These are phyloP conservation scores for Teleopsis dalmanni DNA, from an alignment of 1,140 invertebrate species.

Conservation along the genomic window DNA sequence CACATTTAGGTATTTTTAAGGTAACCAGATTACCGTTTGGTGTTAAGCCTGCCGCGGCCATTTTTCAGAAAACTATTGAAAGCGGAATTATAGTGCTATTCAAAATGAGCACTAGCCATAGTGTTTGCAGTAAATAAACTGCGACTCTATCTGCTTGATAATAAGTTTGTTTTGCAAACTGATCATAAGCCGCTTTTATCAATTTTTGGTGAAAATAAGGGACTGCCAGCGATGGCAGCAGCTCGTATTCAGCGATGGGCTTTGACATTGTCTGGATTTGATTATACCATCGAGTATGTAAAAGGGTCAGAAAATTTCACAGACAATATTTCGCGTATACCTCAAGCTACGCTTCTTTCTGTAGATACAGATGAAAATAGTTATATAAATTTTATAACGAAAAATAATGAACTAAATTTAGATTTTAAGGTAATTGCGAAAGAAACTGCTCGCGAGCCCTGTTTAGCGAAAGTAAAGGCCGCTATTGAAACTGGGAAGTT, in stretches of 20 bases:
- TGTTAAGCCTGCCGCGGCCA: too few relatives aligned
- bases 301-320: slow-evolving; percentile 5
- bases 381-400: slow-evolving; percentile 1
- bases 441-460: background rate
- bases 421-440: background rate
- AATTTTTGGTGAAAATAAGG: slow-evolving; percentile 28
- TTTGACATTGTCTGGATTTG: slow-evolving; percentile 17
- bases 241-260: slow-evolving; percentile 29
- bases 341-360: background rate
- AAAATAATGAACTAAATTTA: background rate
- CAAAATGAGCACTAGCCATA: slow-evolving; percentile 19
- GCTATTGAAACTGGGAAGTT: background rate
- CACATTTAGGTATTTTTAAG: too few relatives aligned
- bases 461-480: background rate
- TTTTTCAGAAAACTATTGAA: too few relatives aligned
- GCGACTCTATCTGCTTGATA: slow-evolving; percentile 1
- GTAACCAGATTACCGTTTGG: too few relatives aligned
- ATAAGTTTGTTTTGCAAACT: slow-evolving; percentile 27
- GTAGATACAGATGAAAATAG: background rate
- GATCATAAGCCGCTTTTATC: slow-evolving; percentile 46
- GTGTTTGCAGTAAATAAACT: slow-evolving; percentile 4
- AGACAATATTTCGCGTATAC: slow-evolving; percentile 3
- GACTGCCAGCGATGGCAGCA: slow-evolving; percentile 17
- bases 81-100: slow-evolving; percentile 20
- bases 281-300: slow-evolving; percentile 13